Evolutionary conservation across 2,113 vertebrate species (phyloP).

Genomic region (Loxodonta africana): DNA sequence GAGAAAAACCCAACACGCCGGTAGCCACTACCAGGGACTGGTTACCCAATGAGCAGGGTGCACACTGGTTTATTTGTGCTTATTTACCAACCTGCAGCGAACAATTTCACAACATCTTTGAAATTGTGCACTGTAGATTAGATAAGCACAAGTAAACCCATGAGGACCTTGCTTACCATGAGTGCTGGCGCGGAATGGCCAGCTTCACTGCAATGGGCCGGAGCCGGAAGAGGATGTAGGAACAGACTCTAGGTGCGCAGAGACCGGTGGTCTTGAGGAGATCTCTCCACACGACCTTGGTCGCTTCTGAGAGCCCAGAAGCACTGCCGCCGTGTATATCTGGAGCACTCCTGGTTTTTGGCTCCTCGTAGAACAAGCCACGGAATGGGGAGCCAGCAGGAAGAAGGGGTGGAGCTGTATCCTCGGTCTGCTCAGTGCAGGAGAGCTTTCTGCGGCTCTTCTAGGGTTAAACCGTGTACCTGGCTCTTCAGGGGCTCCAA

Average conservation of each 20-base stretch:
- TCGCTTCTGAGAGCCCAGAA: background rate
- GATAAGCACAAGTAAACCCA: no score
- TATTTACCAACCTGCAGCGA: no score
- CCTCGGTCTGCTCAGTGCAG: background rate
- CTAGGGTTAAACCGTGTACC: no score
- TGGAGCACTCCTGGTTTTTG: background rate
- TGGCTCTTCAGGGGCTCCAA: rapidly evolving
- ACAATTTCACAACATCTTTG: no score
- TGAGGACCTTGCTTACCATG: no score
- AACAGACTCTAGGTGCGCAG: background rate
- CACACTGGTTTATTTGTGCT: no score
- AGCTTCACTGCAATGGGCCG: background rate
- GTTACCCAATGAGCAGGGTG: no score
- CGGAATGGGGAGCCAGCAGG: background rate
- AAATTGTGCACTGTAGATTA: no score
- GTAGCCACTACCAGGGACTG: background rate
- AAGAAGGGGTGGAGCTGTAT: rapidly evolving
- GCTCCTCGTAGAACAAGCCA: background rate
- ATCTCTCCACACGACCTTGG: background rate
- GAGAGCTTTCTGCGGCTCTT: background rate
- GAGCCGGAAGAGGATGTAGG: background rate
- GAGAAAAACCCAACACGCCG: background rate
- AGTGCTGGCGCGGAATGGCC: background rate
- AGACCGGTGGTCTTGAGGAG: background rate
- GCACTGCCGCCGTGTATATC: background rate